Evolutionary conservation across 2,113 vertebrate genomes (phyloP).

Genomic region (Antechinus stuartii): DNA sequence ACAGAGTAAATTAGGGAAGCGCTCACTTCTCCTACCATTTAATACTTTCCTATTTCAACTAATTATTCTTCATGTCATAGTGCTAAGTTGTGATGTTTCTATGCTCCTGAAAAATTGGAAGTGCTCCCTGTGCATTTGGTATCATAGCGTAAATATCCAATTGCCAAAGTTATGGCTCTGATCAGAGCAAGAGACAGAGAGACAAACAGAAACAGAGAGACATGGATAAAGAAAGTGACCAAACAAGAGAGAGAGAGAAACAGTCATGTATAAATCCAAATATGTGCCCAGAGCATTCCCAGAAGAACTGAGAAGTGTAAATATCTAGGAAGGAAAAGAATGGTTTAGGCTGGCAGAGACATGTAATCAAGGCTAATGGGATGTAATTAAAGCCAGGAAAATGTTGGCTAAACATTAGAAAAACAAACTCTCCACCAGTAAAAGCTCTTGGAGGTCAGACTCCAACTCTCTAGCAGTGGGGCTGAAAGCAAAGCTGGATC

Average conservation of each 20-base stretch:
- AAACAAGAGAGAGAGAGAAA: neutral
- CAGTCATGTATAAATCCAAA: neutral
- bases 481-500: neutral
- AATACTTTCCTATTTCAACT: neutral
- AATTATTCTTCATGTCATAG: neutral
- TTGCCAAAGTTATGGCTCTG: neutral
- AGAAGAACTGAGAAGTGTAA: neutral
- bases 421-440: neutral
- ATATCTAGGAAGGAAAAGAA: slow-evolving; percentile 15
- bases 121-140: neutral
- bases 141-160: neutral
- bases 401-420: neutral
- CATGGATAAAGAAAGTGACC: neutral
- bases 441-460: neutral
- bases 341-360: neutral
- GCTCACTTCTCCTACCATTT: neutral
- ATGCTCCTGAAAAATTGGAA: neutral
- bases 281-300: neutral
- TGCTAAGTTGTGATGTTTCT: neutral
- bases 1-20: neutral
- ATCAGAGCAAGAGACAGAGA: neutral
- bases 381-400: neutral
- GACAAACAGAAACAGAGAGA: neutral
- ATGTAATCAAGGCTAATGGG: slow-evolving; percentile 2
- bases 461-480: neutral